Percentiles rank a stretch among this genome's conserved stretches.
These are phyloP conservation scores for Ispidina picta DNA, from an alignment of 2,797 vertebrate species.

Conservation along the genomic window DNA sequence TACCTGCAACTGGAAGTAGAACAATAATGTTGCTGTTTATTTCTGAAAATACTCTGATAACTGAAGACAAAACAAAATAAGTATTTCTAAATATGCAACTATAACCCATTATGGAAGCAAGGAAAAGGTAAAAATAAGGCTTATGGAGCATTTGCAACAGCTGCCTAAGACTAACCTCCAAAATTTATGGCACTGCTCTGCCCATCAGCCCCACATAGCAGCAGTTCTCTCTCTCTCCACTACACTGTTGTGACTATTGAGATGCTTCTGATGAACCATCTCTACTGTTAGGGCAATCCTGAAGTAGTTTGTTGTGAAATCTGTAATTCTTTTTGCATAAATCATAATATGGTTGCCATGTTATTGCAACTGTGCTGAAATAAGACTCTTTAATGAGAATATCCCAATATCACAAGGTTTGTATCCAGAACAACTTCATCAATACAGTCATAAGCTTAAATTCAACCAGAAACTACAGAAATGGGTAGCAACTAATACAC, in stretches of 20 bases:
- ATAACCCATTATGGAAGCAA: not conserved
- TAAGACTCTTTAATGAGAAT: not conserved
- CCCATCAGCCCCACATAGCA: accelerated
- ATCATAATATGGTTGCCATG: not conserved
- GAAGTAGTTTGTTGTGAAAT: not conserved
- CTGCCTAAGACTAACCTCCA: not conserved
- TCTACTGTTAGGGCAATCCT: not conserved
- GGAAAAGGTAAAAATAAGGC: not conserved
- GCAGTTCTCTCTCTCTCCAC: not conserved
- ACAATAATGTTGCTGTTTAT: not conserved
- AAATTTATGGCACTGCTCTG: not conserved
- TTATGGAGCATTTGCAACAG: not conserved
- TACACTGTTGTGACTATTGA: not conserved
- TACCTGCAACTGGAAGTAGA: not conserved
- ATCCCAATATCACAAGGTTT: not conserved
- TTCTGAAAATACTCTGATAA: not conserved
- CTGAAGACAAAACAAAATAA: not conserved
- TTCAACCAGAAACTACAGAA: not conserved
- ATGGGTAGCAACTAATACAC: not conserved
- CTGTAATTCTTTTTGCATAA: not conserved
- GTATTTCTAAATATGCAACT: not conserved
- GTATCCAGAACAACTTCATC: not conserved
- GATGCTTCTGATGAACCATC: not conserved
- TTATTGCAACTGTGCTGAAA: not conserved
- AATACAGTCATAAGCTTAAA: not conserved